A percentile compares a stretch with the other conserved stretches of the same genome.
These are phyloP conservation scores for Aphelocoma coerulescens DNA, from an alignment of 2,113 vertebrate genomes.

Conservation along the genomic window DNA sequence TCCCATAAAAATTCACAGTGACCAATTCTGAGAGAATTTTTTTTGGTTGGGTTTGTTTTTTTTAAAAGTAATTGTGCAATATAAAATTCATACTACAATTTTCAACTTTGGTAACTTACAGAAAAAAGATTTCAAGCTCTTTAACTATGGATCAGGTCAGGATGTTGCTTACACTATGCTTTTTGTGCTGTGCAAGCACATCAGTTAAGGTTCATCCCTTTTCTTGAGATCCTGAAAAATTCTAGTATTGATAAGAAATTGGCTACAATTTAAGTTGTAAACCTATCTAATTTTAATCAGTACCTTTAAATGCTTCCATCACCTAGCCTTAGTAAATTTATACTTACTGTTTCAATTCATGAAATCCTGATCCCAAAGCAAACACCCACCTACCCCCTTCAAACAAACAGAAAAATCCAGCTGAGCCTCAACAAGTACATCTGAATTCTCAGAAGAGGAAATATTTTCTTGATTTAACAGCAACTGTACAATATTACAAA, in stretches of 20 bases:
- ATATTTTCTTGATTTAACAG: constrained; percentile 70
- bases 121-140: not conserved
- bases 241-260: not conserved
- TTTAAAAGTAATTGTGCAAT: not conserved
- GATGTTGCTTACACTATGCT: not conserved
- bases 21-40: constrained; percentile 1
- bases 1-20: constrained; percentile 26
- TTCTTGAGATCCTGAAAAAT: not conserved
- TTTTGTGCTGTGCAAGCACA: constrained; percentile 14
- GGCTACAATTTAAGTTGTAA: not conserved
- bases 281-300: not conserved
- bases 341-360: not conserved
- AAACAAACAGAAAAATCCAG: constrained; percentile 20
- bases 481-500: constrained; percentile 79
- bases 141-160: not conserved
- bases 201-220: not conserved
- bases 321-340: not conserved
- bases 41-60: not conserved
- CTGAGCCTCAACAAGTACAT: constrained; percentile 62
- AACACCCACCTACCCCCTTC: not conserved
- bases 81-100: not conserved
- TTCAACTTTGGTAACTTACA: constrained; percentile 40
- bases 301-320: not conserved
- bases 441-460: constrained; percentile 74
- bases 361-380: constrained; percentile 56